These are phyloP conservation scores for Syrphus vitripennis DNA, from an alignment of 2,888 invertebrate genomes.

Conservation along the genomic window DNA sequence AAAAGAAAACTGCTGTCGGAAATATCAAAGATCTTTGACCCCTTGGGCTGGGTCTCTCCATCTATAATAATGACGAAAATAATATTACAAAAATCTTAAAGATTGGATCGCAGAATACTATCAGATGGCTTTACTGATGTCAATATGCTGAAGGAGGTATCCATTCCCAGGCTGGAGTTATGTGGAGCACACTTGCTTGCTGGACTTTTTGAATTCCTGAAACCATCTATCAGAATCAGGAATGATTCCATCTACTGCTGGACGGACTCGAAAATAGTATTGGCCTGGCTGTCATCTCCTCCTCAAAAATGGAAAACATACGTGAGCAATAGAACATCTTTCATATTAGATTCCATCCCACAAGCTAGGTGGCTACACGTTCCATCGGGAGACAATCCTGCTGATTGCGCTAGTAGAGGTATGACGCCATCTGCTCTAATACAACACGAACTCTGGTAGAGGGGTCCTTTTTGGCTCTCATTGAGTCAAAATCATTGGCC, in stretches of 20 bases:
- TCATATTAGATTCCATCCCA: constrained; percentile 13
- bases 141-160: constrained; percentile 8
- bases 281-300: constrained; percentile 26
- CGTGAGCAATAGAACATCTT: constrained; percentile 22
- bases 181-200: constrained; percentile 25
- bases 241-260: constrained; percentile 12
- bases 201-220: constrained; percentile 4
- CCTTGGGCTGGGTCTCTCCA: constrained; percentile 19
- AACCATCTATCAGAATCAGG: not conserved
- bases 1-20: not conserved
- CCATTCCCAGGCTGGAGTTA: constrained; percentile 24
- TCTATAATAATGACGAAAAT: constrained; percentile 4
- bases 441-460: constrained; percentile 10
- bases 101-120: not conserved
- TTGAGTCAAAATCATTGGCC: not conserved
- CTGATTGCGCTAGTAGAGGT: constrained; percentile 6
- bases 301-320: constrained; percentile 33
- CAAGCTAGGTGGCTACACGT: constrained; percentile 20
- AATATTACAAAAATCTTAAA: not conserved
- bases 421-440: not conserved
- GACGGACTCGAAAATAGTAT: constrained; percentile 21
- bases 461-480: not conserved
- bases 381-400: constrained; percentile 6
- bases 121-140: not conserved
- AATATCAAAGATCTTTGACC: constrained; percentile 17